A percentile compares a stretch with the other conserved stretches of the same genome.
phyloP scores from a whole-genome alignment of 2,113 vertebrate species.

The Cynocephalus volans region DNA sequence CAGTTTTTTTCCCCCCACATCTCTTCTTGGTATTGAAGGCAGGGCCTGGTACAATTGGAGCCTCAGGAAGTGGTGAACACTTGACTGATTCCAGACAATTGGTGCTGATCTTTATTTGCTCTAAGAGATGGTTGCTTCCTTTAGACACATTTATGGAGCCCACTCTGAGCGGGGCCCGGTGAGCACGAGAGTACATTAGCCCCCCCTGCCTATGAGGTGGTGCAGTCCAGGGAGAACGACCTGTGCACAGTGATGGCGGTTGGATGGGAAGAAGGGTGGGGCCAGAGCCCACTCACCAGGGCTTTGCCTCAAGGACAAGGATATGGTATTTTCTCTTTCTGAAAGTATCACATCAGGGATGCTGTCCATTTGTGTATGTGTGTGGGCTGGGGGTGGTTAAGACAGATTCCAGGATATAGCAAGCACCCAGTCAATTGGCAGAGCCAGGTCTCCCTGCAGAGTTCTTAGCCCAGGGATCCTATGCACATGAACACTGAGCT shows the following conservation, averaged over 20 bases:
- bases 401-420: accelerated
- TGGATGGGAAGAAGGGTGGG: neutral
- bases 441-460: neutral
- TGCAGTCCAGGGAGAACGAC: neutral
- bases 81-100: neutral
- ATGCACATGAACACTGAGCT: neutral
- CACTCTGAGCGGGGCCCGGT: neutral
- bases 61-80: neutral
- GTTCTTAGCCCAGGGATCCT: neutral
- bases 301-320: neutral
- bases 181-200: accelerated
- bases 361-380: neutral
- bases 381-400: accelerated
- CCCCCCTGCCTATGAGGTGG: neutral
- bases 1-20: too few relatives aligned
- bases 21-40: neutral
- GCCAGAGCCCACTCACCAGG: neutral
- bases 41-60: neutral
- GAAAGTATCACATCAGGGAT: neutral
- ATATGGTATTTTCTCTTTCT: neutral
- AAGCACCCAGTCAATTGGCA: accelerated
- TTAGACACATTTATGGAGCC: neutral
- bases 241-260: neutral
- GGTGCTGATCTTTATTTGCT: neutral
- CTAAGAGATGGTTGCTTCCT: neutral